phyloP scores from a whole-genome alignment of 2,797 vertebrate genomes.

The Jordanella pulchra region DNA sequence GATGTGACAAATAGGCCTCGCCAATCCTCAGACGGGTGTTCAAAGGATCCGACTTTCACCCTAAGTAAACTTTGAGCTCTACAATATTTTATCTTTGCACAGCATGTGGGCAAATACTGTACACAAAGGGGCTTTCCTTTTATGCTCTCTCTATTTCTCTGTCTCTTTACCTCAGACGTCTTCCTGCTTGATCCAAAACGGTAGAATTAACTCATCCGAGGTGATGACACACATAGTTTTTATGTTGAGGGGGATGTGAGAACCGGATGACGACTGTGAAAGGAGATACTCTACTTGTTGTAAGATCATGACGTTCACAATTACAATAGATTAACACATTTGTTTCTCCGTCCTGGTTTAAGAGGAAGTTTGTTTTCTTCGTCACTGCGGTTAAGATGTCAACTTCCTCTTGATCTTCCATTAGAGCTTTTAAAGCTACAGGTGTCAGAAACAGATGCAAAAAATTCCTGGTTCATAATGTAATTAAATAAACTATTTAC shows the following conservation, averaged over 20 bases:
- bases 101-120: conserved; percentile 8
- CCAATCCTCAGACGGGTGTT: background rate
- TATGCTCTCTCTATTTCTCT: conserved; percentile 1
- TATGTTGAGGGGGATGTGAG: conserved; percentile 3
- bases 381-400: conserved; percentile 44
- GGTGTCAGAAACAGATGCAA: background rate
- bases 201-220: conserved; percentile 50
- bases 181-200: conserved; percentile 19
- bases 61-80: background rate
- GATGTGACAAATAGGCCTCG: background rate
- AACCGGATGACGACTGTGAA: conserved; percentile 50
- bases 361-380: conserved; percentile 43
- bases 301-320: conserved; percentile 14
- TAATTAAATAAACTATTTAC: background rate
- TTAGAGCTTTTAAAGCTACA: background rate
- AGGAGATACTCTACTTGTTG: conserved; percentile 12
- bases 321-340: background rate
- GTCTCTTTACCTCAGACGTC: conserved; percentile 20
- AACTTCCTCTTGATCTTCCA: conserved; percentile 16
- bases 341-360: background rate
- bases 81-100: conserved; percentile 3
- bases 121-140: conserved; percentile 18
- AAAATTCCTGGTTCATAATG: background rate
- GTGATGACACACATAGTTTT: conserved; percentile 23
- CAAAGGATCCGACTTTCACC: background rate